phyloP scores from a whole-genome alignment of 2,797 vertebrate species.

The Somateria mollissima region DNA sequence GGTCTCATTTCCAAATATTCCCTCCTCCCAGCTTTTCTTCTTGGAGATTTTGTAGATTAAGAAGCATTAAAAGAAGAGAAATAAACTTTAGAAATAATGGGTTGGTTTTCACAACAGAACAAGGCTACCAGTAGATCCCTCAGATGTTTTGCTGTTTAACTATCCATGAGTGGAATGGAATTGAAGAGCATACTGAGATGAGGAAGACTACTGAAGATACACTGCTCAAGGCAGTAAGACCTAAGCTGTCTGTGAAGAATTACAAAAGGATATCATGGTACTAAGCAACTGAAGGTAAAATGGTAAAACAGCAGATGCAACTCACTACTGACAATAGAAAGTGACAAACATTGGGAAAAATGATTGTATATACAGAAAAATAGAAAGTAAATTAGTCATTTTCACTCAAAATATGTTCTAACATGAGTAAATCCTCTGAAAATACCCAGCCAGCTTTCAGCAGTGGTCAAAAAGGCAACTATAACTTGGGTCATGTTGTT shows the following conservation, averaged over 20 bases:
- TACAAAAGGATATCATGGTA: not conserved
- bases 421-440: not conserved
- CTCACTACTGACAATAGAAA: not conserved
- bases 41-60: not conserved
- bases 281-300: not conserved
- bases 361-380: not conserved
- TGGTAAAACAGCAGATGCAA: not conserved
- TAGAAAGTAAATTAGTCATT: not conserved
- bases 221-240: not conserved
- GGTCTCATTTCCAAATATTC: fast-evolving
- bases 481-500: not conserved
- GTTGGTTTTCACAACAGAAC: not conserved
- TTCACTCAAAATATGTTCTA: not conserved
- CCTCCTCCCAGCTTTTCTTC: not conserved
- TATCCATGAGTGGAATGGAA: not conserved
- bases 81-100: not conserved
- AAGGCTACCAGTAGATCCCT: not conserved
- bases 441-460: not conserved
- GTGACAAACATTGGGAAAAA: not conserved
- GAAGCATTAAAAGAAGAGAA: not conserved
- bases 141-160: not conserved
- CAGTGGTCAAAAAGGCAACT: not conserved
- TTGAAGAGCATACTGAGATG: not conserved
- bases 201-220: not conserved
- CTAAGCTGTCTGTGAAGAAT: not conserved